Conservation (phyloP, 1,140 invertebrate genomes). For the Macrosteles quadrilineatus region DNA sequence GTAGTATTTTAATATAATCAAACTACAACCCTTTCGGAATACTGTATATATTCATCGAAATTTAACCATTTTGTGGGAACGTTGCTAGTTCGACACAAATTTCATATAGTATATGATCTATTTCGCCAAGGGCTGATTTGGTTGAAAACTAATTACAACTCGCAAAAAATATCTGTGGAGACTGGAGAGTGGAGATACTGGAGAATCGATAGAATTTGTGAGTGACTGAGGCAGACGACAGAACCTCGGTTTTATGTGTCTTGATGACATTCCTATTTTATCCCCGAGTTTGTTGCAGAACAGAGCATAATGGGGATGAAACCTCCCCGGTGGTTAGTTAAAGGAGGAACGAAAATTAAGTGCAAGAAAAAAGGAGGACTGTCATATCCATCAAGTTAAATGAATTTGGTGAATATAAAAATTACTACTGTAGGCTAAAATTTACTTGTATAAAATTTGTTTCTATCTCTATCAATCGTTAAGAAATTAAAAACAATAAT, state of each 20-base stretch:
- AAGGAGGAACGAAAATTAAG: slow-evolving; percentile 30
- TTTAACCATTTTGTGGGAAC: no score
- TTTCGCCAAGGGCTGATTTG: not conserved
- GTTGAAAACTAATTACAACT: not conserved
- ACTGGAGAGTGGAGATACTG: not conserved
- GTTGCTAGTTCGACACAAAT: no score
- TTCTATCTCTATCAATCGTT: no score
- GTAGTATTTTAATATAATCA: no score
- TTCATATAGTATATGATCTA: not conserved
- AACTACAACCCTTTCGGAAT: no score
- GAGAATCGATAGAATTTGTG: slow-evolving; percentile 3
- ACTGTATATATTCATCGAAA: no score
- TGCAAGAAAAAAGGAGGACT: slow-evolving; percentile 32
- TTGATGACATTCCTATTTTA: slow-evolving; percentile 27
- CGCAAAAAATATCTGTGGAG: not conserved
- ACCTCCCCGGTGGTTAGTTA: slow-evolving; percentile 29
- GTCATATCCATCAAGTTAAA: slow-evolving; percentile 29
- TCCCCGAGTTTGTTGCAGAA: slow-evolving; percentile 24
- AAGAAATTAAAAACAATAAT: no score
- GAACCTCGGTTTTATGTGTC: not conserved
- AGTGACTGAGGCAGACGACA: not conserved
- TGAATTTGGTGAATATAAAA: slow-evolving; percentile 30
- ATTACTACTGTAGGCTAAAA: no score
- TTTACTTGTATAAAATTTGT: no score
- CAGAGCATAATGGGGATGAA: slow-evolving; percentile 30